phyloP scores from a whole-genome alignment of 2,888 invertebrate genomes.

The Caenorhabditis becei region DNA sequence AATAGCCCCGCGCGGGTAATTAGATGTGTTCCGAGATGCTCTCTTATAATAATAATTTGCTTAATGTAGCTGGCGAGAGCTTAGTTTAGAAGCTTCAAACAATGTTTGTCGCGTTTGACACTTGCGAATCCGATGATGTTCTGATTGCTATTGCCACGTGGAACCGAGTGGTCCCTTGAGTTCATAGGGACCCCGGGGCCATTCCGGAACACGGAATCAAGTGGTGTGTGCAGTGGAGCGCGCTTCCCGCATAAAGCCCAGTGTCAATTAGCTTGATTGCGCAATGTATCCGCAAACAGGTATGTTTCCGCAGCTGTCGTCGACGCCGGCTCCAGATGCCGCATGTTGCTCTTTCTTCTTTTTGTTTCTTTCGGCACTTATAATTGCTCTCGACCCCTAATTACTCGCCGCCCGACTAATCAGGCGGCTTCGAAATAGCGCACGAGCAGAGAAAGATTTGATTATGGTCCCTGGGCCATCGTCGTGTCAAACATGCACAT shows the following conservation, averaged over 20 bases:
- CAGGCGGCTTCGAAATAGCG: conserved; percentile 27
- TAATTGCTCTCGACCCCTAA: conserved; percentile 41
- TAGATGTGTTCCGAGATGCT: conserved; percentile 31
- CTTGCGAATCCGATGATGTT: background rate
- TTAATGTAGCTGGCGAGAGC: conserved; percentile 30
- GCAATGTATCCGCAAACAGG: conserved; percentile 6
- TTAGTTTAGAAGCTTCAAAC: background rate
- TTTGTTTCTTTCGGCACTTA: conserved; percentile 48
- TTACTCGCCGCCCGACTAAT: conserved; percentile 40
- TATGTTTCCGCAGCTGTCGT: conserved; percentile 5
- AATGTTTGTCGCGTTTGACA: conserved; percentile 25
- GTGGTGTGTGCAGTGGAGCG: conserved; percentile 12
- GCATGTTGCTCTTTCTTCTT: conserved; percentile 28
- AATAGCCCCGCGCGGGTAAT: conserved; percentile 34
- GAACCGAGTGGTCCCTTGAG: no score
- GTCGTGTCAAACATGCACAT: background rate
- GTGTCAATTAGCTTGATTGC: conserved; percentile 25
- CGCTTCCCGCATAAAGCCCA: background rate
- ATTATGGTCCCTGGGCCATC: conserved; percentile 20
- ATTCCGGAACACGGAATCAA: no score
- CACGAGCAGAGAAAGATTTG: conserved; percentile 28
- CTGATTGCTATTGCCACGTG: background rate
- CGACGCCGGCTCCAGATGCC: conserved; percentile 30
- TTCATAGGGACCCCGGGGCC: no score
- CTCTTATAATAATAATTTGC: conserved; percentile 46